Base-by-base conservation (phyloP, 2,113 vertebrate genomes). In the Electrona antarctica region DNA sequence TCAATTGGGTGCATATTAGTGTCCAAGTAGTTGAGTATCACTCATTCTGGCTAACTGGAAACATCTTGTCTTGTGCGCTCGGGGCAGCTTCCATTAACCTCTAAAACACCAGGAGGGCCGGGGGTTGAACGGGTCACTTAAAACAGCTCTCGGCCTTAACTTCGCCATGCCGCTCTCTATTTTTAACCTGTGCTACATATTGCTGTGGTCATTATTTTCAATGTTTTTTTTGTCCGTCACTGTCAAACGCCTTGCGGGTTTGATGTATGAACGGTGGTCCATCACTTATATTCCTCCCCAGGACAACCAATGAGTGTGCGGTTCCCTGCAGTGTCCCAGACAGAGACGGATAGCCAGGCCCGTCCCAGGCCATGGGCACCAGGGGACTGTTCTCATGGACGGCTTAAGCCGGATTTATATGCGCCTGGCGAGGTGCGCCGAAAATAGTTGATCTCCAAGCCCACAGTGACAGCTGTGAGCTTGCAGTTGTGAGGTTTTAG, bases 191-290 rank as follows among this genome's bases (percentile, higher is more conserved):
- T 73, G 85, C 87, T 92, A 91, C 90, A 86, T 92, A 91, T 91
- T 89, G 88, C 88, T 85, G 85, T 81, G 86, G 90, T 93, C 91
- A 89, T 93, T 93, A 93, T 92, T 93, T 91, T 84, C 83, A 89
- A 84, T 88, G 77, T 90, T 83, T 85, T 41, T 41, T 41, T 74
- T 90, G 87, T 90, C 88, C 87, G 54, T 64, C 79, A 73, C 89
- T 92, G 92, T 92, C 92, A 92, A 89, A 88, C 73, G 76, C 83
- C 83, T 79, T 67, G 86, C 82, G 77, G 88, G 80, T 91, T 89
- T 93, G 92, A 94, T 92, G 86, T 88, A 93, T 93, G 93, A 91
- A 91, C 56, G 80, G 83, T 74, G 87, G 89, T 91, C 90, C 90
- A 89, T 92, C 92, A 92, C 89, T 88, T 89, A 90, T 83, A 92